These are phyloP conservation scores for Zaprionus nigranus DNA, from an alignment of 1,140 invertebrate species.

Conservation along the genomic window DNA sequence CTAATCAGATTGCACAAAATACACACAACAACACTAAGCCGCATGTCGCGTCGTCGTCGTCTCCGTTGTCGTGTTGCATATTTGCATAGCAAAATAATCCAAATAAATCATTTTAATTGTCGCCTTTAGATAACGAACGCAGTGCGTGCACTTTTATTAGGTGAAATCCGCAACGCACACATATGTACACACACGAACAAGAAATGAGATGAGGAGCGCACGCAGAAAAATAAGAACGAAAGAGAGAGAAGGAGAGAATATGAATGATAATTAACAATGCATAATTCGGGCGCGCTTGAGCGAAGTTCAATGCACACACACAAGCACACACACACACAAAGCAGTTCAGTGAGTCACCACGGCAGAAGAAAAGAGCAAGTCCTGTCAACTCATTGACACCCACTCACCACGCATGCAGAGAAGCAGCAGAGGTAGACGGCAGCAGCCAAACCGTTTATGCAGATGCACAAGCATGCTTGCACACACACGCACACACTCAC, in stretches of 20 bases:
- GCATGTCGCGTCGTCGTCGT: slow-evolving; percentile 15
- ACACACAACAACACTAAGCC: slow-evolving; percentile 16
- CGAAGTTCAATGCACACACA: slow-evolving; percentile 4
- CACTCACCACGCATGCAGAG: slow-evolving; percentile 36
- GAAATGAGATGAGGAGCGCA: slow-evolving; percentile 3
- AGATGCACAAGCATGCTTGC: slow-evolving; percentile 48
- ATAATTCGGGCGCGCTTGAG: slow-evolving; percentile 29
- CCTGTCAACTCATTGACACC: slow-evolving; percentile 30
- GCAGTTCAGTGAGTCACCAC: slow-evolving; percentile 37
- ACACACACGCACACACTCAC: slow-evolving; percentile 1
- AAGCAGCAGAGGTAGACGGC: neutral
- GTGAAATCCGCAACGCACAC: slow-evolving; percentile 36
- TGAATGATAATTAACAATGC: slow-evolving; percentile 27
- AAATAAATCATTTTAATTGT: slow-evolving; percentile 66
- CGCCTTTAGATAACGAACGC: slow-evolving; percentile 53
- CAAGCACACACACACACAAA: slow-evolving; percentile 5
- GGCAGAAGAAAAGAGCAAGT: slow-evolving; percentile 15
- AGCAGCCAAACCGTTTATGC: neutral
- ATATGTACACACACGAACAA: slow-evolving; percentile 1
- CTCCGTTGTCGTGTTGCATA: slow-evolving; percentile 18
- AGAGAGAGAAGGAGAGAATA: slow-evolving; percentile 17
- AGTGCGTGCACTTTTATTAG: slow-evolving; percentile 58
- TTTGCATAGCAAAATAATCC: slow-evolving; percentile 55
- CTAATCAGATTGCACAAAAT: slow-evolving; percentile 49
- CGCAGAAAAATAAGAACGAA: slow-evolving; percentile 12